phyloP scores from a whole-genome alignment of 2,113 vertebrate species.

The Thunnus maccoyii region DNA sequence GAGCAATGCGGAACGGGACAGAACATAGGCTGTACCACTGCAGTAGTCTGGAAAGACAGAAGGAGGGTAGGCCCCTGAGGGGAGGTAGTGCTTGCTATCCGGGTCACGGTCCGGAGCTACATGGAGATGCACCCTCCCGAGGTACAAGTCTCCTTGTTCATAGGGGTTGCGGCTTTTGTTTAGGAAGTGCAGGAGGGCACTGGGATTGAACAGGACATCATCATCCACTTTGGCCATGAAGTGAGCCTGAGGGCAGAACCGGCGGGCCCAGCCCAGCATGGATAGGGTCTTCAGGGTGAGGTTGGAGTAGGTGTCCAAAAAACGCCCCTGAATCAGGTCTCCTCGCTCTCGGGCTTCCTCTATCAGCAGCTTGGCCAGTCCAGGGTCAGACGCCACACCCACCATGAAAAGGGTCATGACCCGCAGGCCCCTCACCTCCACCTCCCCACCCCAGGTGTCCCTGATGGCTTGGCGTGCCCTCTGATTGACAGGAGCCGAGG shows the following conservation, averaged over 20 bases:
- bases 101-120: slow-evolving; percentile 84
- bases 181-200: slow-evolving; percentile 82
- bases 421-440: slow-evolving; percentile 75
- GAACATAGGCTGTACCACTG: slow-evolving; percentile 90
- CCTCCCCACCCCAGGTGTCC: slow-evolving; percentile 88
- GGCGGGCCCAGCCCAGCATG: slow-evolving; percentile 85
- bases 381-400: slow-evolving; percentile 78
- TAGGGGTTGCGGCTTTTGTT: slow-evolving; percentile 74
- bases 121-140: slow-evolving; percentile 88
- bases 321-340: slow-evolving; percentile 90
- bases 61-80: slow-evolving; percentile 79
- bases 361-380: slow-evolving; percentile 78
- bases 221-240: slow-evolving; percentile 93
- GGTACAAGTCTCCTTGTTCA: slow-evolving; percentile 84
- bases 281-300: slow-evolving; percentile 91
- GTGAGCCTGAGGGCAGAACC: slow-evolving; percentile 85
- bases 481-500: slow-evolving; percentile 83
- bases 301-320: slow-evolving; percentile 90
- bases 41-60: slow-evolving; percentile 90
- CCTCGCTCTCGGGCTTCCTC: slow-evolving; percentile 82
- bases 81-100: slow-evolving; percentile 83
- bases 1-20: slow-evolving; percentile 86
- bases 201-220: slow-evolving; percentile 91
- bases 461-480: slow-evolving; percentile 87
- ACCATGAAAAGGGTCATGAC: slow-evolving; percentile 89